Evolutionary conservation across 2,797 vertebrate species (phyloP).

Genomic region (Gambusia yucatana): DNA sequence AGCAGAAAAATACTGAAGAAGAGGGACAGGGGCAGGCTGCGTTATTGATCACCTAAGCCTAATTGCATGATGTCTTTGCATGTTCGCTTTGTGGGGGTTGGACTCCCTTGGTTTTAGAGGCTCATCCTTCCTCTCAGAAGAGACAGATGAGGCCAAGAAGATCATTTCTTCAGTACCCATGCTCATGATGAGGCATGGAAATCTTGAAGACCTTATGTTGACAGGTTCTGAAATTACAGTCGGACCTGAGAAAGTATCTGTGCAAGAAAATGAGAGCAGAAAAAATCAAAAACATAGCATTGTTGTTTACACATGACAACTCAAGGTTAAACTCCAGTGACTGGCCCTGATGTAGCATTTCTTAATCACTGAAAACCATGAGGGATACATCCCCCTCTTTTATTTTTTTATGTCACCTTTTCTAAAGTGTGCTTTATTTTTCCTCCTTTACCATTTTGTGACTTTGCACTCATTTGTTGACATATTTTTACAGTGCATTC

Average conservation of each 20-base stretch:
- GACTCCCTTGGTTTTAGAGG: slow-evolving; percentile 11
- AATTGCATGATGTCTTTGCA: slow-evolving; percentile 4
- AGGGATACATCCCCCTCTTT: slow-evolving; percentile 65
- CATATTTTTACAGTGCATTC: slow-evolving; percentile 28
- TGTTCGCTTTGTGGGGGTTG: slow-evolving; percentile 23
- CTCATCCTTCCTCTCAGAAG: slow-evolving; percentile 27
- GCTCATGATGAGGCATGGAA: slow-evolving; percentile 26
- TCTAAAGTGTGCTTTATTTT: slow-evolving; percentile 26
- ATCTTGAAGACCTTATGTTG: slow-evolving; percentile 12
- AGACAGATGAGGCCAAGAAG: slow-evolving; percentile 15
- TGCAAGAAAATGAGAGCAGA: slow-evolving; percentile 14
- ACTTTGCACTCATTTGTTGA: slow-evolving; percentile 25
- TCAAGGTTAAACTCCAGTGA: slow-evolving; percentile 79
- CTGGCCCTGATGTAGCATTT: slow-evolving; percentile 71
- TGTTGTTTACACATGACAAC: slow-evolving; percentile 69
- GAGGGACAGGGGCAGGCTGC: slow-evolving; percentile 23
- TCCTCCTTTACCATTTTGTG: slow-evolving; percentile 12
- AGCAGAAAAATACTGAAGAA: slow-evolving; percentile 14
- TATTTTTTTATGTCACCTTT: slow-evolving; percentile 31
- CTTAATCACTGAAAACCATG: slow-evolving; percentile 74
- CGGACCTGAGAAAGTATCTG: slow-evolving; percentile 27
- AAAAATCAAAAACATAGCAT: slow-evolving; percentile 51
- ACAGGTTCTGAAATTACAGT: slow-evolving; percentile 19
- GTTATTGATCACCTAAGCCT: slow-evolving; percentile 56
- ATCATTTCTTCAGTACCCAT: slow-evolving; percentile 18